Base-by-base conservation (phyloP, 2,113 vertebrate species). In the Potamarius usumacintae region DNA sequence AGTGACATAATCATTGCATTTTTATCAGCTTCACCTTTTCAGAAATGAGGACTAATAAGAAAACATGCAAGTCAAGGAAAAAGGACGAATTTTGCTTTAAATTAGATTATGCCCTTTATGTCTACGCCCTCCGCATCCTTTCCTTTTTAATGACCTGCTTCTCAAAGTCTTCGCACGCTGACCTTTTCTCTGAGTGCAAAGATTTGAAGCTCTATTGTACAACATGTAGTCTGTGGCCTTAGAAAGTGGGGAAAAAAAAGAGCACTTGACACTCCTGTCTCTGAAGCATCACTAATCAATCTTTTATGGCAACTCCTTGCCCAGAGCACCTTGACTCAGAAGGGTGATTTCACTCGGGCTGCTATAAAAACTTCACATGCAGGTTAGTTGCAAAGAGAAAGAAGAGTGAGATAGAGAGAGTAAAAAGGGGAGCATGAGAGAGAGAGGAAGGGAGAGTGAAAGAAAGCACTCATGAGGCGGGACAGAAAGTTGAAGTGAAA, bases 201-300 rank as follows among this genome's bases (percentile, higher is more conserved):
- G 91, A 92, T 90, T 91, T 91, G 90, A 91, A 90, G 90, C 91
- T 89, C 89, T 91, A 90, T 88, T 91, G 91, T 90, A 67, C 62
- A 53, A 60, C 60, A 62, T 52, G 71, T 62, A 50, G 79, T 93
- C 89, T 92, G 80, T 84, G 86, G 91, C 91, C 90, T 91, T 42
- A 20, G 15, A 90, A 90, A 90, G 89, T 12, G 12, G 42, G 4
- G 4, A 0, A 42, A 79, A 76, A 82, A 94, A 90, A 86, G 89
- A 90, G 88, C 92, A 90, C 90, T 92, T 93, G 93, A 91, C 92
- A 90, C 90, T 77, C 90, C 86, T 84, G 92, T 93, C 93, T 93
- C 93, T 89, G 91, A 87, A 93, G 88, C 92, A 92, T 92, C 90
- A 89, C 90, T 90, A 91, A 94, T 94, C 93, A 94, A 92, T 93